Conservation (phyloP, 2,113 vertebrate species). For the Phocoena phocoena region DNA sequence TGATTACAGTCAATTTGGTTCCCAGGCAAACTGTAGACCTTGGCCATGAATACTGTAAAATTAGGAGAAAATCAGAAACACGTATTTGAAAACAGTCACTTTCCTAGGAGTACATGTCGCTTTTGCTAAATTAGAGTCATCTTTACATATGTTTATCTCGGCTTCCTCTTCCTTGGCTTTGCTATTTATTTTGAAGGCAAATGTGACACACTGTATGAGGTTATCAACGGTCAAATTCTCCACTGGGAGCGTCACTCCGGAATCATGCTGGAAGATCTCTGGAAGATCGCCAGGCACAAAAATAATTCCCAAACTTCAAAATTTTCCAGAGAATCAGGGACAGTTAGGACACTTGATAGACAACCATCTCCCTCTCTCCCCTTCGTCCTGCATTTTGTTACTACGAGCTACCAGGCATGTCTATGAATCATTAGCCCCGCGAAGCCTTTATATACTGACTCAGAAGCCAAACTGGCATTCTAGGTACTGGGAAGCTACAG, state of each 20-base stretch:
- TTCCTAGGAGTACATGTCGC: no score
- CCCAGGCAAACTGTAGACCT: not conserved
- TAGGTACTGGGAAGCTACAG: not conserved
- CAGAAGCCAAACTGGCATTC: not conserved
- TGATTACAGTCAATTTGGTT: not conserved
- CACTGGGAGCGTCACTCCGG: not conserved
- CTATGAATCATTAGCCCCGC: accelerated
- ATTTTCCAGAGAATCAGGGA: not conserved
- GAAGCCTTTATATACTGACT: not conserved
- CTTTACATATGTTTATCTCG: no score
- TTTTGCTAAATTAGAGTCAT: not conserved
- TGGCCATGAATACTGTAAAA: not conserved
- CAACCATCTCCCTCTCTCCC: no score
- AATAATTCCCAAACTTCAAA: not conserved
- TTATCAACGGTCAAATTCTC: no score
- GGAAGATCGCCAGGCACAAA: no score
- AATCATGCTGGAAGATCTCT: not conserved
- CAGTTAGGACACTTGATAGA: accelerated
- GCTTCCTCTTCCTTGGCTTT: not conserved
- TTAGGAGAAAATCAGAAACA: not conserved
- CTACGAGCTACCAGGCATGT: not conserved
- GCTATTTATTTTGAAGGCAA: not conserved
- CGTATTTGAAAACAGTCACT: not conserved
- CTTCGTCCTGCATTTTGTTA: not conserved
- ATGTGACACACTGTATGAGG: no score